Evolutionary conservation across 2,797 vertebrate species (phyloP).

Genomic region (Coregonus suidteri): DNA sequence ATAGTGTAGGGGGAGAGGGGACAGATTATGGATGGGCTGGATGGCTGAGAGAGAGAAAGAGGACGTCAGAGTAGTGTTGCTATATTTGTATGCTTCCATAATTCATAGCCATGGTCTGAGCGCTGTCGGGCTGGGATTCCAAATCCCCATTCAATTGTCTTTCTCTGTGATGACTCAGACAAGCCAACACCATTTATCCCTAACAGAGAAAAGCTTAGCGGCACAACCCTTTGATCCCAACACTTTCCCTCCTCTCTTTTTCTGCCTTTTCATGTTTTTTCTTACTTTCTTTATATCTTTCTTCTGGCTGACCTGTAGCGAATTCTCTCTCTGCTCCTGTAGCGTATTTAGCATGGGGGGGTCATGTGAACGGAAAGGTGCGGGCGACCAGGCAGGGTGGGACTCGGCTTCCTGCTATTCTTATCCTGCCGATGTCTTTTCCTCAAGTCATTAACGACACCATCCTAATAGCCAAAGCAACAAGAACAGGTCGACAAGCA

Average conservation of each 20-base stretch:
- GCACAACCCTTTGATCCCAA: not conserved
- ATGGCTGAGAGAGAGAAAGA: constrained; percentile 9
- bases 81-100: constrained; percentile 15
- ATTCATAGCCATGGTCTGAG: constrained; percentile 20
- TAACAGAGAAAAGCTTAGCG: not conserved
- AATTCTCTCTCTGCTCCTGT: constrained; percentile 30
- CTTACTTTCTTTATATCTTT: constrained; percentile 32
- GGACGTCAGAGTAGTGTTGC: constrained; percentile 2
- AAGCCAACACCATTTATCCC: not conserved
- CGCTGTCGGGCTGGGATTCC: not conserved
- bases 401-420: constrained; percentile 71
- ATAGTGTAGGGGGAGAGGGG: constrained; percentile 9
- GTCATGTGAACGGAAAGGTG: constrained; percentile 76
- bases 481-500: constrained; percentile 23
- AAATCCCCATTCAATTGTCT: not conserved
- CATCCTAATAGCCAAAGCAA: constrained; percentile 14
- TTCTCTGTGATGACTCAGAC: not conserved
- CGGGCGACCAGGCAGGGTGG: constrained; percentile 55
- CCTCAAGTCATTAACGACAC: constrained; percentile 60
- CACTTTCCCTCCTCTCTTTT: not conserved
- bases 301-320: not conserved
- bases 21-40: not conserved
- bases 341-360: constrained; percentile 34
- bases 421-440: constrained; percentile 57
- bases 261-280: constrained; percentile 52